Evolutionary conservation across 1,140 invertebrate species (phyloP).

Genomic region (Triops cancriformis): DNA sequence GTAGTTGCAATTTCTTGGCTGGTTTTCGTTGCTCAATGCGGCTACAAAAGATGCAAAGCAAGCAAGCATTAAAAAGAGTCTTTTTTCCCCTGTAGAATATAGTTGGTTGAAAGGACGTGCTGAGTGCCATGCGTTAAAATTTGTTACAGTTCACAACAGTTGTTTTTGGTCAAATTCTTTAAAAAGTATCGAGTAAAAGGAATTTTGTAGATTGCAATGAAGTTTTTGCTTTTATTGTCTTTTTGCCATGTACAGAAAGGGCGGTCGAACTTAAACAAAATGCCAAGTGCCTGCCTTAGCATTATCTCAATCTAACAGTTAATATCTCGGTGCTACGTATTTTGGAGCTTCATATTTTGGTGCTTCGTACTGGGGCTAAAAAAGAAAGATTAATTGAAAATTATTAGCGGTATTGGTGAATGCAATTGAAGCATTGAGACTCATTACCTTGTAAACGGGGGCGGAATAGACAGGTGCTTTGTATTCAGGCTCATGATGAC

Average conservation of each 20-base stretch:
- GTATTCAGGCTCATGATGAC: slow-evolving; percentile 22
- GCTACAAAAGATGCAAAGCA: too few relatives aligned
- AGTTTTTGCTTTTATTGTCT: neutral
- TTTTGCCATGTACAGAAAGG: neutral
- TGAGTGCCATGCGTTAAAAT: neutral
- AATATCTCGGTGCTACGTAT: neutral
- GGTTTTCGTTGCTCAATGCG: too few relatives aligned
- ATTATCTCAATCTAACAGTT: neutral
- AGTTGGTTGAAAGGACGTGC: neutral
- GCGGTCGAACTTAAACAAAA: neutral
- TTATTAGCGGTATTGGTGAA: neutral
- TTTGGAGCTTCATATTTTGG: neutral
- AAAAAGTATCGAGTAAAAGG: neutral
- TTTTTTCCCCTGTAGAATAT: too few relatives aligned
- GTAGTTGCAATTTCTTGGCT: too few relatives aligned
- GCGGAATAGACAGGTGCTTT: neutral
- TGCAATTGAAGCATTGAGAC: neutral
- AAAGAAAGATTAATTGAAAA: neutral
- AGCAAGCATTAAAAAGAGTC: too few relatives aligned
- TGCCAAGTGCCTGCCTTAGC: slow-evolving; percentile 12
- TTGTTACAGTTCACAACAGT: neutral
- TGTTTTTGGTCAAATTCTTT: neutral
- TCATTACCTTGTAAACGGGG: slow-evolving; percentile 7
- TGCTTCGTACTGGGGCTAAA: neutral
- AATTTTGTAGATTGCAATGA: neutral